Conservation (phyloP, 2,888 invertebrate genomes). For the Ferrisia virgata region DNA sequence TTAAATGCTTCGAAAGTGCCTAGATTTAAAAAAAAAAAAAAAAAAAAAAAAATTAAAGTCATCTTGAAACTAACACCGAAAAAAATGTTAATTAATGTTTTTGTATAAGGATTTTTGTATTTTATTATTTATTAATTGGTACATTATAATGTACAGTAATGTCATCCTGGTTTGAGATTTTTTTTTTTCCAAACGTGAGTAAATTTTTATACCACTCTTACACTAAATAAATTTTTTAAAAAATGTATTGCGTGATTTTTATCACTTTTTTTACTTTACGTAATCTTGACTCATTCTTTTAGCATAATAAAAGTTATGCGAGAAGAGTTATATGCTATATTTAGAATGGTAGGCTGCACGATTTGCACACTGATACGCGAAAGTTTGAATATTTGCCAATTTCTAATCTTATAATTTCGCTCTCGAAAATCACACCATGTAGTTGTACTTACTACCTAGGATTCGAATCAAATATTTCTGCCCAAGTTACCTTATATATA, state of each 20-base stretch:
- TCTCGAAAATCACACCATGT: neutral
- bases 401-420: neutral
- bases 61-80: constrained; percentile 17
- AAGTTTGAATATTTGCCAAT: constrained; percentile 20
- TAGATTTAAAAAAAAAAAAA: no score
- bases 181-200: neutral
- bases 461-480: neutral
- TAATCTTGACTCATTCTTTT: neutral
- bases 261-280: neutral
- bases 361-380: constrained; percentile 28
- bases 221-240: constrained; percentile 37
- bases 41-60: no score
- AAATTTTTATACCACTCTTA: constrained; percentile 45
- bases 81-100: neutral
- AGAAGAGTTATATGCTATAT: neutral
- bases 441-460: neutral
- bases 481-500: no score
- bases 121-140: constrained; percentile 16
- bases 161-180: neutral
- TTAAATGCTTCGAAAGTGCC: no score
- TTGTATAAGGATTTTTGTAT: constrained; percentile 7
- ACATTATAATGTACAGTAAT: neutral
- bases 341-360: constrained; percentile 25
- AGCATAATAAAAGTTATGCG: neutral
- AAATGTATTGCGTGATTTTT: neutral